These are phyloP conservation scores for Sturnira hondurensis DNA, from an alignment of 2,113 vertebrate species.

Conservation along the genomic window DNA sequence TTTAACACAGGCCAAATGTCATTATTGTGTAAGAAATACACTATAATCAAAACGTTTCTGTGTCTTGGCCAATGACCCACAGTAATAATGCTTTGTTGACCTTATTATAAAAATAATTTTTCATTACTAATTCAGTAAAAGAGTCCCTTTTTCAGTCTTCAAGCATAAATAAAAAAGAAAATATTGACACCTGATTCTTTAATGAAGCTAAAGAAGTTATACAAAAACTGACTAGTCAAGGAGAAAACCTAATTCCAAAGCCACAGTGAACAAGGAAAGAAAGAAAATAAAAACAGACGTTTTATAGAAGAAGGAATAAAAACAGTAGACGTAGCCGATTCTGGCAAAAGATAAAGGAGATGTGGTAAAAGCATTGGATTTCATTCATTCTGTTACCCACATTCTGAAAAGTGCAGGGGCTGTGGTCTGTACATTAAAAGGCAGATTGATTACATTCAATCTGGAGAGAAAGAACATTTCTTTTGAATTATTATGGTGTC, in stretches of 20 bases:
- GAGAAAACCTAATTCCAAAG: constrained; percentile 32
- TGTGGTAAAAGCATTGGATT: background rate
- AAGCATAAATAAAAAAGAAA: constrained; percentile 45
- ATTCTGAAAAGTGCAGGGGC: background rate
- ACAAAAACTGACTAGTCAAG: background rate
- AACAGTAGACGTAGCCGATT: background rate
- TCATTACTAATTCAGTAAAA: constrained; percentile 69
- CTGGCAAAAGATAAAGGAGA: constrained; percentile 50
- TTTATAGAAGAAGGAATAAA: constrained; percentile 29
- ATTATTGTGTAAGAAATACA: constrained; percentile 69
- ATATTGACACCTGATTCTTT: constrained; percentile 43
- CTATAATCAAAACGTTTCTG: constrained; percentile 69
- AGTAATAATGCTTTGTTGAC: constrained; percentile 72
- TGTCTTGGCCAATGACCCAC: constrained; percentile 63
- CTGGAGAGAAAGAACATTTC: background rate
- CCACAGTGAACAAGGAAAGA: background rate
- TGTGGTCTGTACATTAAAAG: background rate
- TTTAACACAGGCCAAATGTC: constrained; percentile 75
- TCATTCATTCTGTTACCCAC: background rate
- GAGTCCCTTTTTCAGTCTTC: constrained; percentile 52
- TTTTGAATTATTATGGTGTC: constrained; percentile 1
- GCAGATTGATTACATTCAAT: background rate
- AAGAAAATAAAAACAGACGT: constrained; percentile 36
- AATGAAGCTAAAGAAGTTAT: background rate
- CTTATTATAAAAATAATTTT: constrained; percentile 72